Base-by-base conservation (phyloP, 2,113 vertebrate species). In the Cynocephalus volans region DNA sequence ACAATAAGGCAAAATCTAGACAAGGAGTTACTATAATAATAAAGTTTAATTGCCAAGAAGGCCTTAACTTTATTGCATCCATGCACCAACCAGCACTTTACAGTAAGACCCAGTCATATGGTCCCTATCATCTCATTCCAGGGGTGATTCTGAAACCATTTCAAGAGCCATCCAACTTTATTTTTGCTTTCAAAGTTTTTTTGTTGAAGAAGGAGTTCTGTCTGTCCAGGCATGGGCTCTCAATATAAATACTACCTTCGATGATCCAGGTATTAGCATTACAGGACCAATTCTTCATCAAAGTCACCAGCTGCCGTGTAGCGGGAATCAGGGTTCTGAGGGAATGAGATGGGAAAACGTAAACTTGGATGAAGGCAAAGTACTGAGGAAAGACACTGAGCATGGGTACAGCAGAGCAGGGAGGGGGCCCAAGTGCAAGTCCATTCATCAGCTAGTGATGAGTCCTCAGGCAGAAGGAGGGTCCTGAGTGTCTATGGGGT, bases 181-280 rank as follows among this genome's bases (percentile, higher is more conserved):
- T 92, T 84, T 64, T 75, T 70, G 45, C 45, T 87, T 91, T 96
- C 89, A 92, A 95, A 80, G 69, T 70, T 67, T 83, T 70, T 48
- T 60, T 58, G 96, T 95, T 82, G 83, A 92, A 94, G 88, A 21
- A 73, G 3, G 41, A 41, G 48, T 50, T 92, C 33, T 60, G 8
- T 91, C 17, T 79, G 6, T 64, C 26, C 11, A 86, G 60, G 69
- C n/a, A 23, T 28, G 36, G n/a, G 45, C 50, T 91, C 31, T 54
- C 82, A 62, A 54, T 21, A 67, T 19, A 92, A 77, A 50, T 26
- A 24, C 54, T 54, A 54, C 21, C 4, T 67, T 58, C 36, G 17
- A 62, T 1, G 9, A 52, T 50, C 48, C 45, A 18, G 31, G 36
- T n/a, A 56, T 76, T 67, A 75, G 54, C 90, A 91, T 21, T 14